Percentiles rank a stretch among this genome's conserved stretches.
These are phyloP conservation scores for Beroe forskalii DNA, from an alignment of 37 sponge, comb jelly and placozoan genomes.

Conservation along the genomic window DNA sequence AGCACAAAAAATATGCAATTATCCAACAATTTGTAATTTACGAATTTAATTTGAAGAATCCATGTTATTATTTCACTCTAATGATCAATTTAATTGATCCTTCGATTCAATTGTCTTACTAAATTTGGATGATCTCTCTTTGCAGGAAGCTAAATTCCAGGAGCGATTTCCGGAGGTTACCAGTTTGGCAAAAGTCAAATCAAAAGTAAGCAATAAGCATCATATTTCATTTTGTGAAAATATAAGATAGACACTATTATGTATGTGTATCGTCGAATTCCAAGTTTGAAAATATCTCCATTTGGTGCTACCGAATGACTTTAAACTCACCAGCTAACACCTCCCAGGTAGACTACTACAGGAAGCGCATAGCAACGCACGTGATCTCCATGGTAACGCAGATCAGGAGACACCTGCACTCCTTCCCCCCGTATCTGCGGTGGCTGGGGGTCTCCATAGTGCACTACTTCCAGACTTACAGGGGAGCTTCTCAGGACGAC, in stretches of 20 bases:
- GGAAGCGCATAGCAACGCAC: conserved; percentile 52
- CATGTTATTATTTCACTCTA: too few species aligned
- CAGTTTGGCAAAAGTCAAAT: not conserved
- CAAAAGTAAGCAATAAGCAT: not conserved
- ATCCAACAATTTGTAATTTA: too few species aligned
- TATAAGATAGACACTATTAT: too few species aligned
- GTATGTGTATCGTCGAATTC: too few species aligned
- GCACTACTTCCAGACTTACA: conserved; percentile 14
- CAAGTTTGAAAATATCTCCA: too few species aligned
- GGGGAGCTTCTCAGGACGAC: conserved; percentile 27
- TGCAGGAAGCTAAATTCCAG: not conserved
- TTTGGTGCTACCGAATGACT: too few species aligned
- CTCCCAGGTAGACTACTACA: conserved; percentile 35
- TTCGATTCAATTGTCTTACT: too few species aligned
- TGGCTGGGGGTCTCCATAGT: conserved; percentile 52
- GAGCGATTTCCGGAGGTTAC: not conserved
- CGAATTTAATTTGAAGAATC: too few species aligned
- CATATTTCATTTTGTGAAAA: too few species aligned
- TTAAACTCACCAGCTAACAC: too few species aligned
- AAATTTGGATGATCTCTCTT: not conserved
- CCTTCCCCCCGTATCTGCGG: conserved; percentile 56
- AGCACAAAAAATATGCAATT: not conserved
- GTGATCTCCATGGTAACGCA: conserved; percentile 46
- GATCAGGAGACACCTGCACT: conserved; percentile 53
- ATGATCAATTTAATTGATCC: too few species aligned